Conservation (phyloP, 2,888 invertebrate genomes). For the Torymus aiolomorphi region DNA sequence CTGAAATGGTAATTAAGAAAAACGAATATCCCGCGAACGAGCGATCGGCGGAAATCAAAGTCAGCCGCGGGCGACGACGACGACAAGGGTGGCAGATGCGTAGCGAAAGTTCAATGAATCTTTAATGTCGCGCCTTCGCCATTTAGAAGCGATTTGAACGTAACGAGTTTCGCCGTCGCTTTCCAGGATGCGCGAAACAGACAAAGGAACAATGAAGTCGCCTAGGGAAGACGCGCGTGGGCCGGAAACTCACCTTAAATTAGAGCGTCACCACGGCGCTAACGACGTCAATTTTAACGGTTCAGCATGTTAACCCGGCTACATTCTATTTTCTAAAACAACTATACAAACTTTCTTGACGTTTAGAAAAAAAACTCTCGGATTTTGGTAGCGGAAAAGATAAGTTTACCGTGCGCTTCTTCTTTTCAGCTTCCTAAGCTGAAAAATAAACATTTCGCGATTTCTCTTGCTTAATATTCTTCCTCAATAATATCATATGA, state of each 20-base stretch:
- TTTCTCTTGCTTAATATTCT: too few species aligned
- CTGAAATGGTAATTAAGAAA: too few species aligned
- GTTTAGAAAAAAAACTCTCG: not conserved
- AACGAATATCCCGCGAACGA: not conserved
- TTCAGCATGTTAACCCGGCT: slow-evolving; percentile 34
- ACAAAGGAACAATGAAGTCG: slow-evolving; percentile 54
- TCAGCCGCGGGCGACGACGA: not conserved
- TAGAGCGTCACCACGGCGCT: slow-evolving; percentile 47
- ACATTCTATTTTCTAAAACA: slow-evolving; percentile 23
- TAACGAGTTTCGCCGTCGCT: slow-evolving; percentile 39
- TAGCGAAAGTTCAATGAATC: slow-evolving; percentile 40
- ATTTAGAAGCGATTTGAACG: slow-evolving; percentile 36
- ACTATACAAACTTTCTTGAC: slow-evolving; percentile 18
- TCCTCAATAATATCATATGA: too few species aligned
- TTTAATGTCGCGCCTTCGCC: not conserved
- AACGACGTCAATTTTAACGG: slow-evolving; percentile 54
- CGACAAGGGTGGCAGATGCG: too few species aligned
- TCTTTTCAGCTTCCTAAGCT: too few species aligned
- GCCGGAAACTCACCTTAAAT: slow-evolving; percentile 46
- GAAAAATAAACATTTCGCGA: too few species aligned
- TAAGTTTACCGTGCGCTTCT: too few species aligned
- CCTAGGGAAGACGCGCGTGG: slow-evolving; percentile 1
- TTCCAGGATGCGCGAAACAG: slow-evolving; percentile 50
- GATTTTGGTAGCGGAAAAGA: too few species aligned
- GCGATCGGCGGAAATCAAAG: not conserved